Evolutionary conservation across 2,113 vertebrate species (phyloP).

Genomic region (Leptodactylus fuscus): DNA sequence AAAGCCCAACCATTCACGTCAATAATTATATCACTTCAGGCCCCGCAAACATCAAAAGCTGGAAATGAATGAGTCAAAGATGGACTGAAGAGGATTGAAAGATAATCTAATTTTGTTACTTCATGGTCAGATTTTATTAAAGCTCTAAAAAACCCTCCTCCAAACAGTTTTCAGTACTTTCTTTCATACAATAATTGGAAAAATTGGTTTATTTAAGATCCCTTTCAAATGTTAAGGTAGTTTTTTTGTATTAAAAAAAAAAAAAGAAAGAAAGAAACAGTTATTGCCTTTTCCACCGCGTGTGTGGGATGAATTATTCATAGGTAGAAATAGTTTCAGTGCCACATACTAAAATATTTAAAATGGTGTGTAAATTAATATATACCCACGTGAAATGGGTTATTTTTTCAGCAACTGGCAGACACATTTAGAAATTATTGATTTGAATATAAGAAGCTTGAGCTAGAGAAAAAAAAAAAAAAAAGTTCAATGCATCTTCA

Average conservation of each 20-base stretch:
- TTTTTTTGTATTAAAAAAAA: conserved; percentile 59
- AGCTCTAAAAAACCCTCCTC: conserved; percentile 65
- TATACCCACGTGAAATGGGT: conserved; percentile 53
- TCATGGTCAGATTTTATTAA: conserved; percentile 68
- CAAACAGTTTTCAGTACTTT: conserved; percentile 66
- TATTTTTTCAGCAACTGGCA: conserved; percentile 60
- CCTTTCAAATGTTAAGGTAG: conserved; percentile 63
- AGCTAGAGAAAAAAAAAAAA: conserved; percentile 17
- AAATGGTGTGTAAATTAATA: conserved; percentile 62
- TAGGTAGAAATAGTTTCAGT: conserved; percentile 64
- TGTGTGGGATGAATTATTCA: conserved; percentile 69
- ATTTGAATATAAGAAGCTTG: conserved; percentile 51
- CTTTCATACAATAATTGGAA: conserved; percentile 67
- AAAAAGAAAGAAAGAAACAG: conserved; percentile 63
- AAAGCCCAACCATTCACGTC: conserved; percentile 80
- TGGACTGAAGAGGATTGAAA: conserved; percentile 73
- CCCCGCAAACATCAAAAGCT: conserved; percentile 76
- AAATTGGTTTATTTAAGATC: conserved; percentile 67
- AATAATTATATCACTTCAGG: conserved; percentile 85
- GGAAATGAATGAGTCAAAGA: conserved; percentile 75
- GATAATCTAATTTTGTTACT: conserved; percentile 77
- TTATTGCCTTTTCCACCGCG: conserved; percentile 62
- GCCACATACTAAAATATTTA: conserved; percentile 62
- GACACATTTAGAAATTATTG: conserved; percentile 61
- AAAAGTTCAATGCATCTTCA: conserved; percentile 34